Base-by-base conservation (phyloP, 2,888 invertebrate species). In the Drosophila nr. fundita region DNA sequence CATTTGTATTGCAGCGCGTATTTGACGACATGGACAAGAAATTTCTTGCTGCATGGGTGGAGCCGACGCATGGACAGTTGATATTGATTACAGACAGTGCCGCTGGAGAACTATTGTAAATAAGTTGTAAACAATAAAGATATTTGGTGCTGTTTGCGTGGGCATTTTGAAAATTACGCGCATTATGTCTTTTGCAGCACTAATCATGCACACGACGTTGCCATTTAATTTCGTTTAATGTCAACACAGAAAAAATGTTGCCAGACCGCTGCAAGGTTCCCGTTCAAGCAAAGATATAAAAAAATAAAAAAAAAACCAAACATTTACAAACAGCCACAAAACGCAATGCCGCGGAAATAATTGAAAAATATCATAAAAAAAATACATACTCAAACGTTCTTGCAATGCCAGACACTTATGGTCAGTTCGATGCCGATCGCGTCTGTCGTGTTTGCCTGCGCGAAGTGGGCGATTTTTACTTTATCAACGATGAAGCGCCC, bases 21-120 rank as follows among this genome's bases (percentile, higher is more conserved):
- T n/a, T n/a, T n/a, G n/a, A n/a, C n/a, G n/a, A n/a, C n/a, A n/a
- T n/a, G 65, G 97, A 97, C 45, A 74, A 64, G 88, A 94, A 95
- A 60, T 93, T 98, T 29, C 98, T 98, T 10, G 96, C 97, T 0
- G 95, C 95, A 1, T 93, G 95, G 90, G 97, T 98, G 15, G 55
- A 86, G 4, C 85, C 85, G 0, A 64, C 32, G 11, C 62, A 79
- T 34, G 85, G 85, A 10, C 27, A 73, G 4, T 59, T 85, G 18
- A 82, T 82, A 10, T 40, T 85, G 27, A 60, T 85, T 52, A 54
- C 69, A 1, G 85, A 85, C 38, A 54, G 24, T 10, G 70, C 30
- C 11, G 86, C 85, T 55, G 83, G 74, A 4, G 54, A 54, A 24
- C 15, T 36, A 18, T 40, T 61, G 30, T 36, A 13, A 21, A 40